phyloP scores from a whole-genome alignment of 2,888 invertebrate species.

The Rotaria sp. region DNA sequence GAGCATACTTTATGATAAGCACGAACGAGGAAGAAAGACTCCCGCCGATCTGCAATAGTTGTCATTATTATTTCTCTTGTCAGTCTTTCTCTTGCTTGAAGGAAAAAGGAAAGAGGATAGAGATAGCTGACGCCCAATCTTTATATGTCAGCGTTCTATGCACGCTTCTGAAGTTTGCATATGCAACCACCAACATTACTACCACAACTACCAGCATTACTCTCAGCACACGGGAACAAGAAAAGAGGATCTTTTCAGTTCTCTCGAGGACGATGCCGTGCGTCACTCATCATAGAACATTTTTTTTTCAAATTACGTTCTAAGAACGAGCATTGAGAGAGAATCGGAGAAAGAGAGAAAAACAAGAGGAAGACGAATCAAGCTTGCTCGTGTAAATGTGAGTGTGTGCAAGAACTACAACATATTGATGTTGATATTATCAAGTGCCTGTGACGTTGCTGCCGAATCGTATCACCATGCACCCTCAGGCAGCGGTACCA shows the following conservation, averaged over 20 bases:
- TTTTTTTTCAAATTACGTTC: not conserved
- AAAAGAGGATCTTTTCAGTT: constrained; percentile 17
- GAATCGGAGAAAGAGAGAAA: not conserved
- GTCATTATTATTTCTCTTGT: not conserved
- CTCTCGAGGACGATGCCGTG: not conserved
- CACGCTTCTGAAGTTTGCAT: not conserved
- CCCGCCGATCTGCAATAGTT: not conserved
- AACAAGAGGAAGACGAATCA: not conserved
- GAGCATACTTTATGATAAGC: not conserved
- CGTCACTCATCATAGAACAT: not conserved
- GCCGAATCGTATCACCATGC: not conserved
- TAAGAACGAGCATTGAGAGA: not conserved
- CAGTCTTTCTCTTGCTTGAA: not conserved
- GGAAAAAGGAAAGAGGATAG: not conserved
- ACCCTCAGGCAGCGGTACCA: not conserved
- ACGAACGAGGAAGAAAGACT: not conserved
- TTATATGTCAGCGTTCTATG: not conserved
- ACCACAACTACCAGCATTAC: not conserved
- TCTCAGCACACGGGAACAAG: not conserved
- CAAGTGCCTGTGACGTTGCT: constrained; percentile 9
- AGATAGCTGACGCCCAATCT: not conserved
- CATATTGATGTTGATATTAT: constrained; percentile 15
- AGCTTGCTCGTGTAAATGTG: not conserved
- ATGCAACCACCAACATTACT: not conserved
- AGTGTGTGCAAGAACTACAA: not conserved